A percentile compares a stretch with the other conserved stretches of the same genome.
Conservation (phyloP, 2,888 invertebrate genomes). For the Tridacna gigas region DNA sequence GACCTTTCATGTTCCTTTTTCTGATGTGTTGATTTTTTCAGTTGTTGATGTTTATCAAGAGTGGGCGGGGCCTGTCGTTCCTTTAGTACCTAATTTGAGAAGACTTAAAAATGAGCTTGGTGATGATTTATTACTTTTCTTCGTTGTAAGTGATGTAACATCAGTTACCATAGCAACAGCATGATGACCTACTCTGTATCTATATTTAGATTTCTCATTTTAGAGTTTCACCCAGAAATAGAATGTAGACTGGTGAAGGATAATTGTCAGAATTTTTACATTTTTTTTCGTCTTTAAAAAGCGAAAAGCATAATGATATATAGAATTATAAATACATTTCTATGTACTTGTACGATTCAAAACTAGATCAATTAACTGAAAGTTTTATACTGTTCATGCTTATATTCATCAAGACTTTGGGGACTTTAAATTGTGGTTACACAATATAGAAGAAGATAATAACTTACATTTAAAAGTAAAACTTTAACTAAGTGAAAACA, state of each 20-base stretch:
- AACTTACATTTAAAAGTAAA: too few species aligned
- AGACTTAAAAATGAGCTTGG: slow-evolving; percentile 95
- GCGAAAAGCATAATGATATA: too few species aligned
- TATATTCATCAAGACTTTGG: too few species aligned
- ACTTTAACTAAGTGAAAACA: too few species aligned
- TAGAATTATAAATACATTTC: too few species aligned
- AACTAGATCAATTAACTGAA: too few species aligned
- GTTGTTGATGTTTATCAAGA: slow-evolving; percentile 95
- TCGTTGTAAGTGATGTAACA: slow-evolving; percentile 87
- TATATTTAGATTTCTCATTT: slow-evolving; percentile 20
- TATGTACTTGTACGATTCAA: too few species aligned
- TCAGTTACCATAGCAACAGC: slow-evolving; percentile 4
- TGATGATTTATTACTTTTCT: slow-evolving; percentile 92
- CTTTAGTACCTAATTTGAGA: slow-evolving; percentile 93
- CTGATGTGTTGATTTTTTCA: slow-evolving; percentile 80
- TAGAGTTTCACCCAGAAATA: slow-evolving; percentile 12
- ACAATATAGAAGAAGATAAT: too few species aligned
- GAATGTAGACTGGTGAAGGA: slow-evolving; percentile 37
- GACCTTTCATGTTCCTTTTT: not conserved
- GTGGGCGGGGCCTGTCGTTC: slow-evolving; percentile 96
- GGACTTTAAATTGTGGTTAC: too few species aligned
- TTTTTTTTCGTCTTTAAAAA: too few species aligned
- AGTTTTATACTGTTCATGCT: too few species aligned
- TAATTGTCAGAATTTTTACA: not conserved
- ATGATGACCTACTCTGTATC: slow-evolving; percentile 19